Percentiles rank a stretch among this genome's conserved stretches.
These are phyloP conservation scores for Cydia pomonella DNA, from an alignment of 1,140 invertebrate genomes.

Conservation along the genomic window DNA sequence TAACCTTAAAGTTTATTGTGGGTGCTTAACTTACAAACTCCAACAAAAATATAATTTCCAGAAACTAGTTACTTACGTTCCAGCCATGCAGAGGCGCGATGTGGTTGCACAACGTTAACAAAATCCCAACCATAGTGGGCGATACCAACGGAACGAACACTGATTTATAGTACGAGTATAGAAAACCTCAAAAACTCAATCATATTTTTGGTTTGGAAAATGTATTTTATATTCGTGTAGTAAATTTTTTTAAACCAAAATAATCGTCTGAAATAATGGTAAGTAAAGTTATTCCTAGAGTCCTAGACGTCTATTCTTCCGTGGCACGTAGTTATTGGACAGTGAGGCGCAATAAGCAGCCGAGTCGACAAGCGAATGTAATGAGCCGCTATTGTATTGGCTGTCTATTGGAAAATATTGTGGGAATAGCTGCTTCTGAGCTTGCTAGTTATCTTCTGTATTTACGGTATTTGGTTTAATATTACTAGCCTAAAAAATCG, in stretches of 20 bases:
- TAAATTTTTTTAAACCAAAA: background rate
- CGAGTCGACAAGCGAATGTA: slow-evolving; percentile 23
- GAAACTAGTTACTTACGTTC: background rate
- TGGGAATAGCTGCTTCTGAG: slow-evolving; percentile 1
- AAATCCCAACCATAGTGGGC: background rate
- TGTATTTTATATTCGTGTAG: background rate
- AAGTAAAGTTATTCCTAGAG: background rate
- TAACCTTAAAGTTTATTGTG: too few relatives aligned
- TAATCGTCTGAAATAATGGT: background rate
- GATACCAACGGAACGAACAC: background rate
- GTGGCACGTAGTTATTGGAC: slow-evolving; percentile 6
- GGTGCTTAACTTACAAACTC: too few relatives aligned
- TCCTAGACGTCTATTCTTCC: background rate
- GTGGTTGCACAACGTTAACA: slow-evolving; percentile 8
- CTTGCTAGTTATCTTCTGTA: slow-evolving; percentile 8
- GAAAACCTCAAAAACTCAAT: background rate
- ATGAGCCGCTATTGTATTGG: slow-evolving; percentile 28
- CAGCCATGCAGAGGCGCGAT: background rate
- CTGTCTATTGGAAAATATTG: slow-evolving; percentile 27
- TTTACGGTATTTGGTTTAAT: background rate
- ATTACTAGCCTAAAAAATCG: background rate
- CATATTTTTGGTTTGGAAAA: background rate
- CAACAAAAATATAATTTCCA: too few relatives aligned
- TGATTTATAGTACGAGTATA: slow-evolving; percentile 1
- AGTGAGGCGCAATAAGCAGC: slow-evolving; percentile 23